Evolutionary conservation across 2,797 vertebrate species (phyloP), one percentile per base, ranked within the genome.

Genomic region (Pseudochromis fuscus): DNA sequence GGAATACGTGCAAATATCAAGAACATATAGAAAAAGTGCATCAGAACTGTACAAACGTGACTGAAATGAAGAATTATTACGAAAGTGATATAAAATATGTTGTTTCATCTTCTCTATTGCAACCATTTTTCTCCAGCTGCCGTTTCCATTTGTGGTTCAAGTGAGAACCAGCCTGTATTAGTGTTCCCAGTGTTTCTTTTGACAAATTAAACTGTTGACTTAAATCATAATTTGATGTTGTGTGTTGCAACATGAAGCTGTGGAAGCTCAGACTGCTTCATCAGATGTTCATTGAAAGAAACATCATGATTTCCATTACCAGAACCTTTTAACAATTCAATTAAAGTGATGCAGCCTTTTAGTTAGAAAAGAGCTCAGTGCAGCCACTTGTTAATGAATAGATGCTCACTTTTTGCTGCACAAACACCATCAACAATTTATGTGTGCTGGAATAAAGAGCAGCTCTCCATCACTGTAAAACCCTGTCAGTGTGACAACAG

Each of bases 401-500:
- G 24, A 38, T 25, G 21, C 45, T 74, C 19, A 60, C n/a, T 77
- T 56, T 71, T 28, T 67, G 28, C 63, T 37, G 21, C 56, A 45
- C 5, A 28, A 71, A 46, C 55, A 38, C 12, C 8, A 73, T 72
- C 35, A 68, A 58, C 51, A 72, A 45, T 64, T 57, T 55, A 71
- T 72, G 21, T 67, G 63, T 48, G 58, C 12, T 12, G 50, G 61
- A 72, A 72, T 67, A 69, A 73, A 70, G 33, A 51, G 48, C 60
- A 48, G 25, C 66, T 53, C 57, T 68, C 45, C 46, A 64, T 85
- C 71, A 75, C 30, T 58, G 53, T 73, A 27, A 64, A 77, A 66
- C 42, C 27, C 44, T 56, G 28, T 77, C 79, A 81, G 62, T 30
- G 1, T 49, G 52, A 77, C 77, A 31, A 21, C 59, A 37, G 57